These are phyloP conservation scores for Leucozona laternaria DNA, from an alignment of 2,888 invertebrate species.

Conservation along the genomic window DNA sequence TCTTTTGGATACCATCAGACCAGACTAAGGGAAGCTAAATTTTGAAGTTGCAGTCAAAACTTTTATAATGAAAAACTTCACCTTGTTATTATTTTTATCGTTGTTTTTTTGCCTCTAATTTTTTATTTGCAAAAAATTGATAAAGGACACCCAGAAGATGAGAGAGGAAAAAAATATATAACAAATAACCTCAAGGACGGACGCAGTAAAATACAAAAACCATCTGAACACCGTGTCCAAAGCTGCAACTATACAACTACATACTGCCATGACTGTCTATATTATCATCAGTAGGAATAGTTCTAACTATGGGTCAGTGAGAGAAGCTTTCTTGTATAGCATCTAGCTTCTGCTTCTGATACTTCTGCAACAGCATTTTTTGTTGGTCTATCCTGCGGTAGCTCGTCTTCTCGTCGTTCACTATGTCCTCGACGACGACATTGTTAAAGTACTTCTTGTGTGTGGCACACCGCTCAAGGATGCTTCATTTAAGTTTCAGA, in stretches of 20 bases:
- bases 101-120: neutral
- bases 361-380: neutral
- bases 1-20: slow-evolving; percentile 6
- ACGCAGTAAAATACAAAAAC: slow-evolving; percentile 58
- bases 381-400: slow-evolving; percentile 31
- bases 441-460: slow-evolving; percentile 68
- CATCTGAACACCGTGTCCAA: slow-evolving; percentile 51
- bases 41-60: slow-evolving; percentile 64
- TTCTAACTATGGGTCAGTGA: neutral
- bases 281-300: slow-evolving; percentile 17
- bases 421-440: slow-evolving; percentile 44
- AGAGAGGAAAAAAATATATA: neutral
- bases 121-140: slow-evolving; percentile 34
- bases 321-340: neutral
- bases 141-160: slow-evolving; percentile 46
- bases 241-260: neutral
- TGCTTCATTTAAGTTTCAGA: slow-evolving; percentile 69
- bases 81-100: slow-evolving; percentile 27
- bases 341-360: neutral
- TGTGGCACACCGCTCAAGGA: slow-evolving; percentile 68
- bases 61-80: slow-evolving; percentile 70
- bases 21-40: slow-evolving; percentile 8
- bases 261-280: slow-evolving; percentile 15
- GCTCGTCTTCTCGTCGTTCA: slow-evolving; percentile 3
- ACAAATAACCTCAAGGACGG: slow-evolving; percentile 63